Base-by-base conservation (phyloP, 2,797 vertebrate species). In the Lithobates sylvaticus region DNA sequence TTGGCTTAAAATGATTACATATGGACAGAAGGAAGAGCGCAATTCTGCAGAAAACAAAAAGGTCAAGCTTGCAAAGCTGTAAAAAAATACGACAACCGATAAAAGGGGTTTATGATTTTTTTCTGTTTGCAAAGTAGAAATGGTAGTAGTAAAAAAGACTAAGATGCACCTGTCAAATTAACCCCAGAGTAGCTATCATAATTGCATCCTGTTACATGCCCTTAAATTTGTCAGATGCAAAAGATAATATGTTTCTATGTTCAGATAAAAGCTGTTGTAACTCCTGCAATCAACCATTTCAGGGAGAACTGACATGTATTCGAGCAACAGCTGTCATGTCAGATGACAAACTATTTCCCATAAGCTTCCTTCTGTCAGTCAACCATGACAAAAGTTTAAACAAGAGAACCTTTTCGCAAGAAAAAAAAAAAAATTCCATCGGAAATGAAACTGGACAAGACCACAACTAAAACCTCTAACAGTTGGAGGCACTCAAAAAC, bases 291-390 rank as follows among this genome's bases (percentile, higher is more conserved):
- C 58, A 21, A 76, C 29, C 44, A 29, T 65, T 79, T 85, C 29
- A 42, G 84, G 58, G 84, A 74, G 39, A 39, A 39, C 9, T 39
- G 84, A 85, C 76, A 85, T 74, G 61, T 50, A 77, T 68, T 80
- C 36, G 54, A 67, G 70, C 77, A 80, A 65, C 39, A 68, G 70
- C 84, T 74, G 84, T 85, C 84, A 85, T 68, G 39, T 80, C 77
- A 73, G 36, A 74, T 76, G 73, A 81, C 78, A 86, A 81, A 81
- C 72, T 34, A 81, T 81, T 86, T 86, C 78, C 78, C 78, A 86
- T 42, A 86, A 81, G 84, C 64, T 61, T 69, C n/a, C 47, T 80
- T 29, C 65, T 42, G 32, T 81, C 84, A 58, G 61, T 86, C 84
- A 86, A 54, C 67, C 44, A 81, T 44, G 34, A 79, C 65, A 39